These are phyloP conservation scores for Pentamera pediparva DNA, from an alignment of 53 echinoderm and acorn worm species.

Conservation along the genomic window DNA sequence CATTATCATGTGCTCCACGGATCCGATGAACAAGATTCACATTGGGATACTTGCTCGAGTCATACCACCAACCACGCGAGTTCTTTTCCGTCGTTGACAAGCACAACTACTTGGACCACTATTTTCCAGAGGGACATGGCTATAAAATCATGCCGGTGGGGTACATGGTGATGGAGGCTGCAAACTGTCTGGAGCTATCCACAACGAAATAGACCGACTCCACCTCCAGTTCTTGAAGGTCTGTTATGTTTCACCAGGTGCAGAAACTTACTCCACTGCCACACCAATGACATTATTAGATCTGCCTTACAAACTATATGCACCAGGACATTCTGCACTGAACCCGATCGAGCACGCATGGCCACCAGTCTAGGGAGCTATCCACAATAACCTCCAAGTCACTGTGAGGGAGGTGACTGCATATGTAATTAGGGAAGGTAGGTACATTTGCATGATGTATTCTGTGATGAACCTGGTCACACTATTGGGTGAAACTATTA, in stretches of 20 bases:
- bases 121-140: constrained; percentile 28
- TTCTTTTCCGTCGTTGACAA: constrained; percentile 16
- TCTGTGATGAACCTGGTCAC: too few relatives aligned
- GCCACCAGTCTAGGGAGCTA: not conserved
- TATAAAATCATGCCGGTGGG: constrained; percentile 42
- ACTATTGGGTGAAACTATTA: too few relatives aligned
- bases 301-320: not conserved
- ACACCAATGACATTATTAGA: constrained; percentile 38
- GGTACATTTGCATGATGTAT: too few relatives aligned
- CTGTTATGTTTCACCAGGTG: not conserved
- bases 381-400: not conserved
- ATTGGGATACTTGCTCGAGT: constrained; percentile 42
- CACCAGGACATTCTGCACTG: not conserved
- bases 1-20: constrained; percentile 21
- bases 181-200: not conserved
- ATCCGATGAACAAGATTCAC: constrained; percentile 47
- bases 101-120: constrained; percentile 43
- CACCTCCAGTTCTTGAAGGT: constrained; percentile 5
- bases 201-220: not conserved
- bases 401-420: too few relatives aligned
- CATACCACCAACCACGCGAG: constrained; percentile 30
- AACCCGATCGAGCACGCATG: not conserved
- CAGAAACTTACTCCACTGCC: constrained; percentile 16
- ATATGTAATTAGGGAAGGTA: too few relatives aligned
- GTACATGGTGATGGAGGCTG: constrained; percentile 13